Conservation (phyloP, 2,888 invertebrate genomes). For the Ditylenchus weischeri region DNA sequence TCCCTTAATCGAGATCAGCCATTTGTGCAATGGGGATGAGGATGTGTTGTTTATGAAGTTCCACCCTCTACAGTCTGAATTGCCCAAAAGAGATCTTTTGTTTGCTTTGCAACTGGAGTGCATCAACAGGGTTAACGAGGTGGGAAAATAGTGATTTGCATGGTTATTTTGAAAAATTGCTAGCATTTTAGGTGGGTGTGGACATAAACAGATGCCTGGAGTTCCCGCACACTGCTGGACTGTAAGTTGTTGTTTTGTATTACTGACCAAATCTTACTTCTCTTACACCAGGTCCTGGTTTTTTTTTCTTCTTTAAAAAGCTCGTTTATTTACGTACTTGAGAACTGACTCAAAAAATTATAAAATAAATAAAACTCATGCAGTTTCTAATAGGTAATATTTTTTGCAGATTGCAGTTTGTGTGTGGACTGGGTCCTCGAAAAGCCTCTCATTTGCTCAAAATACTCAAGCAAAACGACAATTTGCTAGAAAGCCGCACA, state of each 20-base stretch:
- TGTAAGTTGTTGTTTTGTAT: conserved; percentile 59
- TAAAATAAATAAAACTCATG: no score
- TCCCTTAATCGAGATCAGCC: conserved; percentile 90
- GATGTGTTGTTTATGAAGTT: conserved; percentile 90
- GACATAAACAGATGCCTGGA: conserved; percentile 90
- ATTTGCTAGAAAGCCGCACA: conserved; percentile 60
- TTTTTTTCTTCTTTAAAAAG: no score
- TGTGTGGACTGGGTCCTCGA: conserved; percentile 91
- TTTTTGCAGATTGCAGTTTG: conserved; percentile 74
- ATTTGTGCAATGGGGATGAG: conserved; percentile 89
- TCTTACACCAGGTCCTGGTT: no score
- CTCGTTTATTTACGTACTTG: no score
- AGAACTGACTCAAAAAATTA: no score
- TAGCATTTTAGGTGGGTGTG: conserved; percentile 72
- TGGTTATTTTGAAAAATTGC: background rate
- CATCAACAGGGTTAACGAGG: conserved; percentile 89
- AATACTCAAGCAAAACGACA: conserved; percentile 54
- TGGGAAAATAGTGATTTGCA: conserved; percentile 1
- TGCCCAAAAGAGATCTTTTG: conserved; percentile 77
- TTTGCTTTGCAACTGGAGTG: conserved; percentile 80
- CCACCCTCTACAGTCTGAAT: conserved; percentile 72
- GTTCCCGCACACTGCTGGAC: conserved; percentile 74
- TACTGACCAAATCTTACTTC: no score
- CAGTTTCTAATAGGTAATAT: no score
- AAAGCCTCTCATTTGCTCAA: conserved; percentile 70